Evolutionary conservation across 2,797 vertebrate species (phyloP).

Genomic region (Microcaecilia unicolor): DNA sequence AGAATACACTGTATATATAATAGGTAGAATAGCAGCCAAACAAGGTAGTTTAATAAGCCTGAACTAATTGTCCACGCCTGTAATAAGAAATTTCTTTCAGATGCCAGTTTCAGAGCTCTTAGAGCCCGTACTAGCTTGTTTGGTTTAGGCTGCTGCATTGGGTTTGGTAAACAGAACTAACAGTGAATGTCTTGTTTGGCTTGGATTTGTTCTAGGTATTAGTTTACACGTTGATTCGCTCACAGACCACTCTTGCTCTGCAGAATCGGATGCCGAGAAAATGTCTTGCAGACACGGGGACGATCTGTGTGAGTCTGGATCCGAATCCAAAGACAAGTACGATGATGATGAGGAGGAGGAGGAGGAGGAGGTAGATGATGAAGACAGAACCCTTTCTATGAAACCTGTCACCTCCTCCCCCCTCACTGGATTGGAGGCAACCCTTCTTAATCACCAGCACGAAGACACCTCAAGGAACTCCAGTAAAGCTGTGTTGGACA

Average conservation of each 20-base stretch:
- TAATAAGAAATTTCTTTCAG: too few species aligned
- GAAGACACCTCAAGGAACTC: constrained; percentile 57
- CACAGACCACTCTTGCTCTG: constrained; percentile 90
- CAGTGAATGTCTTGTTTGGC: constrained; percentile 14
- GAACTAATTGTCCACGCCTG: too few species aligned
- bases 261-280: constrained; percentile 89
- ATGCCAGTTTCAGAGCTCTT: too few species aligned
- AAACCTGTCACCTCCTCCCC: constrained; percentile 81
- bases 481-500: constrained; percentile 50
- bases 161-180: too few species aligned
- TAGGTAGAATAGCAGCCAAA: too few species aligned
- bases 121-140: neutral
- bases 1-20: too few species aligned
- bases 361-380: constrained; percentile 35
- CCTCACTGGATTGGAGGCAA: constrained; percentile 77
- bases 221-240: constrained; percentile 90
- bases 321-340: constrained; percentile 68
- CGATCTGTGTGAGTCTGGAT: constrained; percentile 65
- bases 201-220: constrained; percentile 62
- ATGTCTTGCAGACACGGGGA: constrained; percentile 63
- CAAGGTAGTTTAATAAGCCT: too few species aligned
- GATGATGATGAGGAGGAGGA: constrained; percentile 61
- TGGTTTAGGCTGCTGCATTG: neutral
- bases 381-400: constrained; percentile 49
- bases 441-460: constrained; percentile 61